Base-by-base conservation (phyloP, 1,140 invertebrate genomes). In the Aporrectodea caliginosa region DNA sequence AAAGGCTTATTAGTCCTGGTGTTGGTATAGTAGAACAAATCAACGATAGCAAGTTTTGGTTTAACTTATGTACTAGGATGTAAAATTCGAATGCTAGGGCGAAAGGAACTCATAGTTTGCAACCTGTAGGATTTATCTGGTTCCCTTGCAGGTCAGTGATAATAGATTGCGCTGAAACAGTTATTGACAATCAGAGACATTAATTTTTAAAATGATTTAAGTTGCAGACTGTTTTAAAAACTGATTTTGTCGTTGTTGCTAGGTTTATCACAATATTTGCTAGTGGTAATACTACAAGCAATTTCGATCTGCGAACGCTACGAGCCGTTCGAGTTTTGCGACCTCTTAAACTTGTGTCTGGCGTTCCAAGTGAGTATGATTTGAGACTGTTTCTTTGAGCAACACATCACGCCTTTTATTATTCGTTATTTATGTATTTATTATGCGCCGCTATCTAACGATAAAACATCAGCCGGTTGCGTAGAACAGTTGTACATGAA, bases 311-410 rank as follows among this genome's bases (percentile, higher is more conserved):
- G 90, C 93, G 97, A 91, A 98, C 96, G 90, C 93, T 99, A 91
- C 94, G 97, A 92, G 97, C 97, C 90, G 98, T 99, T 91, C 93
- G 98, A 91, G 98, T 99, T 90, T 93, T 99, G 91, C 94, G 98
- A 92, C 98, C 98, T 89, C 93, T 99, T 92, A 99, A 99, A 94
- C 93, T 99, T 92, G 98, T 99, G 90, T 99, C 97, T 92, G 97
- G 98, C 91, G 98, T 99, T 92, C 98, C 98, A 93, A 99, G 97
- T 99, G 43, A 58, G 43, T 58, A 76, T 12, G 22, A 72, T 27
- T 27, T 29, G 2, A n/a, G n/a, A n/a, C n/a, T n/a, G n/a, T n/a
- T n/a, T n/a, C n/a, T n/a, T n/a, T n/a, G n/a, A n/a, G n/a, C n/a
- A n/a, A n/a, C n/a, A n/a, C n/a, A n/a, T n/a, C n/a, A n/a, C n/a